Evolutionary conservation across 2,797 vertebrate genomes (phyloP), one percentile per base, ranked within the genome.

Genomic region (Eidolon dupreanum): DNA sequence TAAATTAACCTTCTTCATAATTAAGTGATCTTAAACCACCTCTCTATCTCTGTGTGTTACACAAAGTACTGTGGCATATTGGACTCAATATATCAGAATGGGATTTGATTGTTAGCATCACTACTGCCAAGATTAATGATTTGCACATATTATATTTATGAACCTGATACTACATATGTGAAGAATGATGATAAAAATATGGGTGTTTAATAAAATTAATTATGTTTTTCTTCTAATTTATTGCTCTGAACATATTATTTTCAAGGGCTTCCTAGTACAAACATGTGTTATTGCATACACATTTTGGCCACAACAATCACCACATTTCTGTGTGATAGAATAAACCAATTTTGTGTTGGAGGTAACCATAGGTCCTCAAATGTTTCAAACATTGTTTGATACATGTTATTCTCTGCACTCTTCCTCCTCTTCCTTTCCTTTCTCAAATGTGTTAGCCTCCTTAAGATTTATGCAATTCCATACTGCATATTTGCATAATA

Each of bases 151-250:
- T 61, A 74, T 28, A 46, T 87, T 33, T 77, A 10, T 91, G 22
- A 66, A 53, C 13, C 5, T 93, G 5, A 17, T 46, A 57, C 17
- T 46, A 36, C 19, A 3, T 70, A 59, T 51, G 17, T 71, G 63
- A 55, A 70, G 36, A 85, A 51, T 51, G 16, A 73, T 24, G 49
- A 66, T 43, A 66, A 93, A 66, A 49, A 79, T 70, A 38, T 28
- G 17, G 17, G 31, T 88, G 16, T 61, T 93, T 81, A 63, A 59
- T 83, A 28, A 87, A 82, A 31, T 7, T n/a, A 83, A 79, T 71
- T 59, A 2, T 5, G 16, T n/a, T 79, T 96, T 95, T 88, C 3
- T 89, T 94, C 59, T 90, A 38, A 85, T 79, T 28, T 93, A 77
- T 28, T 84, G 5, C 0, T 8, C 26, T 74, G 24, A 63, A 66